Conservation (phyloP, 2,113 vertebrate species). For the Proteles cristata region DNA sequence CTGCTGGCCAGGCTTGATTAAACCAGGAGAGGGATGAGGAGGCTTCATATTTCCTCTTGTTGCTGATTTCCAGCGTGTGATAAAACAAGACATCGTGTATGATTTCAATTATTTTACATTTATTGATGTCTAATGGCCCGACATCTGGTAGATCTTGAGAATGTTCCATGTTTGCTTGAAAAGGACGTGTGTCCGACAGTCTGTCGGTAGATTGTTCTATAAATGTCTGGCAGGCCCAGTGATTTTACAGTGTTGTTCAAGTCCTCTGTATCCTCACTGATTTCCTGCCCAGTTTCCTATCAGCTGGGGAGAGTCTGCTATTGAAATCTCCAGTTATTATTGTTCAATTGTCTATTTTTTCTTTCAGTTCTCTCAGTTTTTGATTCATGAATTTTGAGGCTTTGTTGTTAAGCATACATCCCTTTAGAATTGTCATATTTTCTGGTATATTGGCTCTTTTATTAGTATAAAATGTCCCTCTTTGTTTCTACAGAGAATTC, state of each 20-base stretch:
- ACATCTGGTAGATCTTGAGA: background rate
- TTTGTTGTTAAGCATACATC: background rate
- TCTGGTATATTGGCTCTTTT: background rate
- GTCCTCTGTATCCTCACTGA: background rate
- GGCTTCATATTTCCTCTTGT: background rate
- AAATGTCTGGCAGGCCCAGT: background rate
- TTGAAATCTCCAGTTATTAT: background rate
- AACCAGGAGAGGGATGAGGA: background rate
- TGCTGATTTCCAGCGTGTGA: background rate
- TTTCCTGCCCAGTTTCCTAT: background rate
- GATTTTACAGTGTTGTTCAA: background rate
- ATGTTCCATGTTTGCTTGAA: background rate
- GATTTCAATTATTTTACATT: background rate
- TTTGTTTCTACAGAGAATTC: background rate
- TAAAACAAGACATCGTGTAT: background rate
- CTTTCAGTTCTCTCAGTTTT: background rate
- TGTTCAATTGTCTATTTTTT: background rate
- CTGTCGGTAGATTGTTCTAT: background rate
- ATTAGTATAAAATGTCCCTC: background rate
- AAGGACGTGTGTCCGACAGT: background rate
- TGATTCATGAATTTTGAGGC: background rate
- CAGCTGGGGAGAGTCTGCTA: background rate
- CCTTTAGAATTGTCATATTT: background rate
- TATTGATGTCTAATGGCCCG: background rate
- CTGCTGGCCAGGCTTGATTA: background rate